Evolutionary conservation across 2,113 vertebrate genomes (phyloP), one percentile per base, ranked within the genome.

Genomic region (Brachypodius melanocephalos): DNA sequence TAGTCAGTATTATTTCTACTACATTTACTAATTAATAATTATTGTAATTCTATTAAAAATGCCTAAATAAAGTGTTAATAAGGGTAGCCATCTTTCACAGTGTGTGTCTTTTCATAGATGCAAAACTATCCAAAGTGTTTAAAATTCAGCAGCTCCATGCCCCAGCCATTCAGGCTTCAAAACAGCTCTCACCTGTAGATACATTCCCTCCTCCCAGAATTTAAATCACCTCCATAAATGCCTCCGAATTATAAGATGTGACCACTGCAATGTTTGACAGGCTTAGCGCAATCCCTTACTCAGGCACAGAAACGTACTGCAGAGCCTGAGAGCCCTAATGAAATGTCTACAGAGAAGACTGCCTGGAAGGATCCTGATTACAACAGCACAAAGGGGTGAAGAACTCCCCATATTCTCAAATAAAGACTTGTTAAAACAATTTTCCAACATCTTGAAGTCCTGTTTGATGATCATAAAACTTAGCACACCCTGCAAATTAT

Each of bases 261-360:
- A 81, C 24, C 17, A 40, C 25, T 42, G 62, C 19, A 4, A 6
- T 12, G 26, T 55, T 49, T 36, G 10, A 24, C 0, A 58, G 29
- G 46, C 43, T 80, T 67, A 90, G 46, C 4, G 13, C 6, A 54
- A 58, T 18, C 18, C 20, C 5, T 32, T 34, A 16, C 36, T 83
- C 9, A 5, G 58, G 43, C 54, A 76, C 0, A 43, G 31, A 68
- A 75, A 71, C 0, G 0, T 1, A 3, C 0, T 46, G 46, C 51
- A 54, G 58, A 79, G 49, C 75, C 46, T 19, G 34, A 38, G 4
- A 76, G 34, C 36, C 25, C 29, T 32, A 5, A 52, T 9, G 40
- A 75, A 59, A 45, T 3, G 5, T 24, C 25, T 61, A 13, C 0
- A 1, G 31, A 36, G 52, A 62, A 54, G 38, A 12, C 57, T 82